Evolutionary conservation across 2,797 vertebrate species (phyloP), one percentile per base, ranked within the genome.

Genomic region (Megaceryle alcyon): DNA sequence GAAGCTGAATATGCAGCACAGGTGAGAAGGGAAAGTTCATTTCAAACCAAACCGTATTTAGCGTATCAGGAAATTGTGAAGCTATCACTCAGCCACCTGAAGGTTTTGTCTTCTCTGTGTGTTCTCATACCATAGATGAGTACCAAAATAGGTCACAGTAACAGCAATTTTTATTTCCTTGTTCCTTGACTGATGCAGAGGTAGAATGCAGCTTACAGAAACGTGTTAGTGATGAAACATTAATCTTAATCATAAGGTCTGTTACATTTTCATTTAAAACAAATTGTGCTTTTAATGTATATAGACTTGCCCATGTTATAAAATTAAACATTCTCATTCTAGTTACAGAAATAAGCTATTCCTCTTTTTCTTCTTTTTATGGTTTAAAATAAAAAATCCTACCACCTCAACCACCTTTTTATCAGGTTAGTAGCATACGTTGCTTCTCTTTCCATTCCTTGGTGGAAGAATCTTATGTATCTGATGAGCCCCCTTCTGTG

Each of bases 1-100:
- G 99, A 99, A 97, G 98, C 98, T 53, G 99, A 99, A 97, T 99
- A 99, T 93, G 98, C 99, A 12, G 98, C 98, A 33, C 99, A 99
- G 99, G 99, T 99, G 98, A 86, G 97, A 94, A 94, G 56, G 46
- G 49, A 77, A 73, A 39, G 16, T 60, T 89, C 6, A 2, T 86
- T 92, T 86, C 60, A 53, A 83, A 15, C 26, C 19, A 39, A 66
- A 65, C 19, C 0, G 0, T 57, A 16, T 57, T 70, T 39, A 28
- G 8, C 28, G 1, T 60, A 12, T 68, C 41, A 60, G 81, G 70
- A 84, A 89, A 71, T 39, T 8, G 29, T 37, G 54, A 61, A 69
- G 53, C n/a, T 90, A 2, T 44, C 88, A 41, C 53, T 84, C 41
- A 68, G 25, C 19, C 49, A 59, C n/a, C 8, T 60, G 25, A 22